These are phyloP conservation scores for Oxyura jamaicensis DNA, from an alignment of 2,113 vertebrate species.

Conservation along the genomic window DNA sequence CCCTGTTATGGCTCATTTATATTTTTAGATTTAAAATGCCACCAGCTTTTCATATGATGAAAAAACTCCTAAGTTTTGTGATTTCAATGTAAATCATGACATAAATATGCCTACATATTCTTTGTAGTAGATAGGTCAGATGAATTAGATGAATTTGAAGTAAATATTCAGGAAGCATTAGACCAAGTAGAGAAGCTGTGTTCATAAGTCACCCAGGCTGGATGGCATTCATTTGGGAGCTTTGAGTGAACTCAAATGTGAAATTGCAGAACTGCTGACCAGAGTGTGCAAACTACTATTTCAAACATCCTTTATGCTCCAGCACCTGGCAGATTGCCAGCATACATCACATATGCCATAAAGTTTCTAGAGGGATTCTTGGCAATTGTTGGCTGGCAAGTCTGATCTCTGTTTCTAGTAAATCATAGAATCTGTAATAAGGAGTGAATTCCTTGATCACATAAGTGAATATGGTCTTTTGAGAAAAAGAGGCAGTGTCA, in stretches of 20 bases:
- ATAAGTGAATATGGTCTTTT: neutral
- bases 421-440: neutral
- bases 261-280: constrained; percentile 42
- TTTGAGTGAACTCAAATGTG: constrained; percentile 21
- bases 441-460: neutral
- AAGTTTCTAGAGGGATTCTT: neutral
- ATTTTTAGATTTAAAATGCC: constrained; percentile 24
- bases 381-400: neutral
- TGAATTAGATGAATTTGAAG: neutral
- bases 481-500: neutral
- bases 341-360: fast-evolving
- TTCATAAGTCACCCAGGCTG: constrained; percentile 38
- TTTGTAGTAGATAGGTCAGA: neutral
- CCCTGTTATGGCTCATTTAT: neutral
- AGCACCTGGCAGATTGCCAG: neutral
- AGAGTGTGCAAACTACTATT: neutral
- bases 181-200: constrained; percentile 14
- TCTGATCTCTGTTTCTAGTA: neutral
- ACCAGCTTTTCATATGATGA: neutral
- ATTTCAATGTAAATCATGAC: constrained; percentile 27
- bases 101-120: constrained; percentile 27
- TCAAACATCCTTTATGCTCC: neutral
- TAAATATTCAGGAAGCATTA: constrained; percentile 38
- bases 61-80: neutral
- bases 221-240: neutral